Evolutionary conservation across 2,113 vertebrate species (phyloP).

Genomic region (Gnathonemus echidnorhynchus): DNA sequence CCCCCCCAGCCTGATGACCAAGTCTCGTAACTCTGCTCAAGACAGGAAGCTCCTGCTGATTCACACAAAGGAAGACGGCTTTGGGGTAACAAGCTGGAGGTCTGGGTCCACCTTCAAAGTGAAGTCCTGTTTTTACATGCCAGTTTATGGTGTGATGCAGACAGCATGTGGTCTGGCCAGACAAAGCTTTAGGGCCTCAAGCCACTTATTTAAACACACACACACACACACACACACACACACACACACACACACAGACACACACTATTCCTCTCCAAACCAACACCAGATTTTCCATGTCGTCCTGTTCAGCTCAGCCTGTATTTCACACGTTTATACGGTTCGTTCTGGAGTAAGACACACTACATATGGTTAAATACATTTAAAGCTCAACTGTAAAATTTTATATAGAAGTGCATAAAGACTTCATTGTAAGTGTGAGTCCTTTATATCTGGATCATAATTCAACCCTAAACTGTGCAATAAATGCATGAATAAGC

Average conservation of each 20-base stretch:
- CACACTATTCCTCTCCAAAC: not conserved
- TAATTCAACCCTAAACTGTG: not conserved
- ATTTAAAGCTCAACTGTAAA: not conserved
- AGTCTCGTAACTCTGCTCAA: not conserved
- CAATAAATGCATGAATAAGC: not conserved
- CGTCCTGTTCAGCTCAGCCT: not conserved
- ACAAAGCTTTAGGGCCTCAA: not conserved
- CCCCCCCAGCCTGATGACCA: not conserved
- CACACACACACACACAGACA: not conserved
- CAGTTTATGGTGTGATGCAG: conserved; percentile 51
- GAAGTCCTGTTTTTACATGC: conserved; percentile 35
- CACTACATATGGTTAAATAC: not conserved
- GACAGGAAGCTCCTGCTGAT: not conserved
- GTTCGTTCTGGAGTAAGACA: not conserved
- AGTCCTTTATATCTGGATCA: not conserved
- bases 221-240: not conserved
- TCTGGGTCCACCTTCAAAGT: conserved; percentile 59
- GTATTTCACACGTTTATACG: not conserved
- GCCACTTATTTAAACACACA: not conserved
- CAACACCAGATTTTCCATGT: not conserved
- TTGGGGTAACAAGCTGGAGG: conserved; percentile 52
- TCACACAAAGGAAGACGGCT: conserved; percentile 6
- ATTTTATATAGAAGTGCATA: not conserved
- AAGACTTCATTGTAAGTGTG: not conserved
- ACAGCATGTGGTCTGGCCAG: conserved; percentile 27